phyloP scores from a whole-genome alignment of 2,888 invertebrate genomes.

The Tromatobia lineatoria region DNA sequence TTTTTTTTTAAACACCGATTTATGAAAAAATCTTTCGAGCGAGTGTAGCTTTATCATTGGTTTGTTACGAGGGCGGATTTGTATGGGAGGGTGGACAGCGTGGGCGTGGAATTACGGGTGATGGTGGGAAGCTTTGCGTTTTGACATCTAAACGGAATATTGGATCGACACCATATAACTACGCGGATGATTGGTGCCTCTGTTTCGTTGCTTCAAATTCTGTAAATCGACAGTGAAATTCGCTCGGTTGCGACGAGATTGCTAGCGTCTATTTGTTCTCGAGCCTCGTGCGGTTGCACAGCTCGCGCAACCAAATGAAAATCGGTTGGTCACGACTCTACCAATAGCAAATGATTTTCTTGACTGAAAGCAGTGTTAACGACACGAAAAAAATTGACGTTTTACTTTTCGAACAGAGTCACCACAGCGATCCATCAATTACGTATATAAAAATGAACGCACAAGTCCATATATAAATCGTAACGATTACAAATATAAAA shows the following conservation, averaged over 20 bases:
- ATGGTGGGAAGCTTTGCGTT: slow-evolving; percentile 63
- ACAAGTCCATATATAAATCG: slow-evolving; percentile 48
- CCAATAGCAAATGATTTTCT: slow-evolving; percentile 26
- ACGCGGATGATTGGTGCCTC: slow-evolving; percentile 58
- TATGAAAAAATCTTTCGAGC: slow-evolving; percentile 74
- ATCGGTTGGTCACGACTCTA: slow-evolving; percentile 17
- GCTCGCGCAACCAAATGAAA: not conserved
- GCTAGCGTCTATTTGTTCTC: slow-evolving; percentile 1
- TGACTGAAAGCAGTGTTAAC: not conserved
- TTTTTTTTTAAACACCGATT: slow-evolving; percentile 75
- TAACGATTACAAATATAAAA: slow-evolving; percentile 35
- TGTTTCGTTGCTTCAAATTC: slow-evolving; percentile 42
- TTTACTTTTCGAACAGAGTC: slow-evolving; percentile 51
- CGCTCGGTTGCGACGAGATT: slow-evolving; percentile 12
- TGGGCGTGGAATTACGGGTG: slow-evolving; percentile 39
- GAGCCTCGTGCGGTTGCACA: slow-evolving; percentile 6
- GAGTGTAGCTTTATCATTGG: slow-evolving; percentile 69
- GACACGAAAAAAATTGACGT: slow-evolving; percentile 27
- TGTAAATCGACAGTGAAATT: slow-evolving; percentile 32
- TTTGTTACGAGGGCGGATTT: slow-evolving; percentile 59
- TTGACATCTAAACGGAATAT: slow-evolving; percentile 67
- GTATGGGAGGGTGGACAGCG: slow-evolving; percentile 54
- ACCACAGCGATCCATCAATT: slow-evolving; percentile 54
- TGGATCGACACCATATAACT: slow-evolving; percentile 64
- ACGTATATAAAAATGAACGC: slow-evolving; percentile 41